Percentiles rank a stretch among this genome's conserved stretches.
These are phyloP conservation scores for Bilobella aurantiaca DNA, from an alignment of 1,140 invertebrate species.

Conservation along the genomic window DNA sequence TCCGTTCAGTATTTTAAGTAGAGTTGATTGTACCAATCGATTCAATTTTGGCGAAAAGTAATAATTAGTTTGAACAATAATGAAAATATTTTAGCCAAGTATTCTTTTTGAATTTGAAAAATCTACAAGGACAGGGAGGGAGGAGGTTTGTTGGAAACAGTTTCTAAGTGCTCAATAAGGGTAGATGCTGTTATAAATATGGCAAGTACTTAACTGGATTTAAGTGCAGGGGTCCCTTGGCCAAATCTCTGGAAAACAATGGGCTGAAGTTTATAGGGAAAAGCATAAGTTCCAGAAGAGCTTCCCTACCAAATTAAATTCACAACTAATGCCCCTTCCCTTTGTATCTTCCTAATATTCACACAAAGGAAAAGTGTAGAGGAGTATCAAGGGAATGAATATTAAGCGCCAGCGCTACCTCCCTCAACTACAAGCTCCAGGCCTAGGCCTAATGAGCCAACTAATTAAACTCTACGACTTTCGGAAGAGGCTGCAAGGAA, in stretches of 20 bases:
- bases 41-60: no score
- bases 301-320: constrained; percentile 1
- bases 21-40: no score
- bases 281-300: constrained; percentile 3
- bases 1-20: no score
- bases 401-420: background rate
- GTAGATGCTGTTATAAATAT: background rate
- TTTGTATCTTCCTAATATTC: background rate
- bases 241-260: background rate
- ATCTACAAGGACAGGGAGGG: no score
- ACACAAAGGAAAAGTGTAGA: background rate
- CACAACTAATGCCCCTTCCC: background rate
- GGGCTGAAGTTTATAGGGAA: background rate
- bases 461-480: constrained; percentile 1
- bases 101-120: no score
- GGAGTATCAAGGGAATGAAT: background rate
- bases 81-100: no score
- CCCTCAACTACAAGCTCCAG: no score
- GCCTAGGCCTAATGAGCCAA: constrained; percentile 4
- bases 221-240: background rate
- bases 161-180: no score
- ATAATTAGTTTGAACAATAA: no score
- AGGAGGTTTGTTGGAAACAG: no score
- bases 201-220: background rate
- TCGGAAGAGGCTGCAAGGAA: background rate